Evolutionary conservation across 2,888 invertebrate genomes (phyloP), one percentile per base, ranked within the genome.

Genomic region (Diarsia mendica): DNA sequence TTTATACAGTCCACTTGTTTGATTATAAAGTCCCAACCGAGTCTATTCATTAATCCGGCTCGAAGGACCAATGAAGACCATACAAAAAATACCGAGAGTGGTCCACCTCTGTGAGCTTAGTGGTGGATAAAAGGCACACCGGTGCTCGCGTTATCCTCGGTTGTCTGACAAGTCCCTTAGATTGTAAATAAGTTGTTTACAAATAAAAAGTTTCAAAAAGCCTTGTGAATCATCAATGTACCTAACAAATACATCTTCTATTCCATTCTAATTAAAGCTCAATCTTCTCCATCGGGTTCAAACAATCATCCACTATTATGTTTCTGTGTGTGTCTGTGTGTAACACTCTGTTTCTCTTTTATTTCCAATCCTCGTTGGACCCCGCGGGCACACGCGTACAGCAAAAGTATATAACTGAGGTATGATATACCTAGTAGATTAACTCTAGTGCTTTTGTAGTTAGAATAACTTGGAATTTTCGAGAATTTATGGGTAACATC

Each of bases 371-470:
- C 87, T 86, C 89, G 90, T 87, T 87, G 90, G 87, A 87, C 89
- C 82, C 85, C 89, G 88, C 83, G 89, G 94, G 94, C 93, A 13
- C 63, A 63, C n/a, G 44, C 63, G 93, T 92, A 94, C 97, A 97
- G 96, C 98, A 98, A 98, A 98, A 98, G 96, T 98, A 98, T 97
- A 98, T 98, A 97, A 98, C 98, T 96, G 98, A 98, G 98, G 98
- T 98, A 97, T 98, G 98, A 98, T 84, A 76, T 75, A 61, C 67
- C 48, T 49, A 44, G 71, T 84, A 69, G 66, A 64, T 39, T 64
- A 49, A 23, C 44, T 3, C 8, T 82, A 55, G 48, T 5, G 79
- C 82, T 82, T 55, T 33, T 49, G 18, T 48, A 13, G 18, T 18
- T 1, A n/a, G 11, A 23, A 10, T 48, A 53, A 61, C 39, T 15